Base-by-base conservation (phyloP, 2,888 invertebrate species). In the Entomobrya proxima region DNA sequence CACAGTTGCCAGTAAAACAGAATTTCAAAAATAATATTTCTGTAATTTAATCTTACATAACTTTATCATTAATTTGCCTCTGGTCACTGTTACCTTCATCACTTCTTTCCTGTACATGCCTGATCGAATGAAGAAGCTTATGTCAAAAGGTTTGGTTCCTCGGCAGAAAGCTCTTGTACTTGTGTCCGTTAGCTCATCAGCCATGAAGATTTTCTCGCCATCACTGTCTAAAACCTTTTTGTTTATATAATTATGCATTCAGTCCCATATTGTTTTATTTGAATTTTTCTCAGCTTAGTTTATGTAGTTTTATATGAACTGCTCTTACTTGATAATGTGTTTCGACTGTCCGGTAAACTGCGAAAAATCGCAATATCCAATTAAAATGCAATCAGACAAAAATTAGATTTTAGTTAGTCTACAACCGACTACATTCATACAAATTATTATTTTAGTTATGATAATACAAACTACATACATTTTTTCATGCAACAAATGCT, bases 131-230 rank as follows among this genome's bases (percentile, higher is more conserved):
- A 88, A 87, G 58, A 88, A 86, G 52, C 87, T 87, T 13, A 88
- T 81, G 50, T 88, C 88, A 76, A 88, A 88, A 4, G 87, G 86
- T 76, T 88, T 88, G 3, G 88, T 88, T 37, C 88, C 88, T 0
- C 88, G 72, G 40, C 88, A 88, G 77, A 87, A 88, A 24, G 88
- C 88, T 78, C 84, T 86, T 37, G 88, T 88, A 82, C 87, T 88
- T 52, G 88, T 88, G 77, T 88, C 88, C 2, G 88, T 88, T 15
- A 87, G 84, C 72, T 88, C 88, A 13, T 88, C 88, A 21, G 88
- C 88, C 88, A 88, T 88, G 72, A 88, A 88, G n/a, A 88, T 88
- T 67, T 86, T 88, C 30, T 87, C 88, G 0, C 88, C 88, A 24
- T 86, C 86, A 78, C 87, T 87, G 32, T 88, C 81, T 40, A 88